These are phyloP conservation scores for Panagrolaimus sp. DNA, from an alignment of 1,140 invertebrate genomes.

Conservation along the genomic window DNA sequence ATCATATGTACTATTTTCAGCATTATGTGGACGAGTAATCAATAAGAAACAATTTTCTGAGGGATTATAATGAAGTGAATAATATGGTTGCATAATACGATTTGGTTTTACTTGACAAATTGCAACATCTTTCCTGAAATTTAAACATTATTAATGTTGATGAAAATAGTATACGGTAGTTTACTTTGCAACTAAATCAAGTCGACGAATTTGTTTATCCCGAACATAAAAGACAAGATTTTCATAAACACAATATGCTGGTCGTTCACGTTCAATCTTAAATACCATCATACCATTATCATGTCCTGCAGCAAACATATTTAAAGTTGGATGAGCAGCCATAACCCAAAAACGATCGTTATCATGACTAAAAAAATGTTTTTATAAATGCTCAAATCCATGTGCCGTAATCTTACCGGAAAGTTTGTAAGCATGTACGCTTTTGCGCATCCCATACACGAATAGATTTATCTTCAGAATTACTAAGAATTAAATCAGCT, in stretches of 20 bases:
- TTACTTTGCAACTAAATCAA: conserved; percentile 75
- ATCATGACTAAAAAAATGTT: conserved; percentile 66
- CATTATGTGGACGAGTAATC: conserved; percentile 68
- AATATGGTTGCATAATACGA: conserved; percentile 59
- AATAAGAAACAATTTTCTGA: conserved; percentile 83
- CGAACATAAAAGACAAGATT: conserved; percentile 95
- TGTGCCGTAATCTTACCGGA: conserved; percentile 65
- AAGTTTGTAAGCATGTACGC: conserved; percentile 88
- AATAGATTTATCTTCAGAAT: conserved; percentile 96
- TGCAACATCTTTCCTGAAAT: conserved; percentile 75
- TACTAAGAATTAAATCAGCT: conserved; percentile 91
- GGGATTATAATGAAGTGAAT: conserved; percentile 84
- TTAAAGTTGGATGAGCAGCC: conserved; percentile 71
- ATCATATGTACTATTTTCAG: conserved; percentile 90
- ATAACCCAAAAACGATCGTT: conserved; percentile 95
- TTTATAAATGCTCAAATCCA: conserved; percentile 5
- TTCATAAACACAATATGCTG: conserved; percentile 85
- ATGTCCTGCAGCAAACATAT: conserved; percentile 73
- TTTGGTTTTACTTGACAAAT: conserved; percentile 84
- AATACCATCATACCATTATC: conserved; percentile 84
- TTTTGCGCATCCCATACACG: conserved; percentile 98
- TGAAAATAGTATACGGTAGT: conserved; percentile 15
- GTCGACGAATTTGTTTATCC: conserved; percentile 77
- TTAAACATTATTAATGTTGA: background rate
- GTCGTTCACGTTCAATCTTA: conserved; percentile 85